These are phyloP conservation scores for Spongilla lacustris DNA, from an alignment of 37 sponge, comb jelly and placozoan genomes.

Conservation along the genomic window DNA sequence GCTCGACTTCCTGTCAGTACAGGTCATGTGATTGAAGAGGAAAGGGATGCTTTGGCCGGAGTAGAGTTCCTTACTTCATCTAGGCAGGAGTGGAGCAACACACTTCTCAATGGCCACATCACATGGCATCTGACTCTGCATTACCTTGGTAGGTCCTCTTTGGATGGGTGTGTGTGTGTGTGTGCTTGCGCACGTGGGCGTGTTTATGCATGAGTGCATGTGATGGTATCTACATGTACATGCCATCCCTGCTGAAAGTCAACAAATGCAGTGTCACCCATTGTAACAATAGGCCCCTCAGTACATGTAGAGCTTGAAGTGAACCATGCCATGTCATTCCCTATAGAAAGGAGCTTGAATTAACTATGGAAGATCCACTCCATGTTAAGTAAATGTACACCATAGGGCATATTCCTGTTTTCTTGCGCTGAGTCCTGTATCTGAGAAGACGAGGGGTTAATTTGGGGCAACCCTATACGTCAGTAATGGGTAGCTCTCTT, in stretches of 20 bases:
- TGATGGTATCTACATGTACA: not conserved
- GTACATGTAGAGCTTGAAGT: no score
- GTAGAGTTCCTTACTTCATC: conserved; percentile 41
- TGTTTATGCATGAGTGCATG: not conserved
- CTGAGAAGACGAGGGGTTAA: no score
- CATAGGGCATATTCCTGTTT: no score
- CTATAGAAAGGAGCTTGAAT: no score
- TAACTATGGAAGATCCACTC: no score
- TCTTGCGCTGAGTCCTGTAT: no score
- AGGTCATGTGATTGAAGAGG: conserved; percentile 61
- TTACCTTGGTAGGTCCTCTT: conserved; percentile 50
- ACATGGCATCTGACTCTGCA: conserved; percentile 58
- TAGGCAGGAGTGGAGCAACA: conserved; percentile 41
- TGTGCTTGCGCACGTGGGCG: not conserved
- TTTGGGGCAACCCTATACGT: no score
- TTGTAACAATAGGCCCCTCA: no score
- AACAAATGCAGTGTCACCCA: no score
- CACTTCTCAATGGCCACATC: conserved; percentile 39
- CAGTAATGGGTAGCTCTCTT: not conserved
- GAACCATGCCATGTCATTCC: no score
- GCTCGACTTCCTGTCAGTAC: conserved; percentile 38
- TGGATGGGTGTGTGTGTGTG: not conserved
- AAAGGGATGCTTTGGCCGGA: conserved; percentile 32
- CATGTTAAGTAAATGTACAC: no score
- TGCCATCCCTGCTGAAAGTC: no score